Percentiles rank a stretch among this genome's conserved stretches.
Evolutionary conservation across 2,888 invertebrate species (phyloP).

Genomic region (Unio delphinus): DNA sequence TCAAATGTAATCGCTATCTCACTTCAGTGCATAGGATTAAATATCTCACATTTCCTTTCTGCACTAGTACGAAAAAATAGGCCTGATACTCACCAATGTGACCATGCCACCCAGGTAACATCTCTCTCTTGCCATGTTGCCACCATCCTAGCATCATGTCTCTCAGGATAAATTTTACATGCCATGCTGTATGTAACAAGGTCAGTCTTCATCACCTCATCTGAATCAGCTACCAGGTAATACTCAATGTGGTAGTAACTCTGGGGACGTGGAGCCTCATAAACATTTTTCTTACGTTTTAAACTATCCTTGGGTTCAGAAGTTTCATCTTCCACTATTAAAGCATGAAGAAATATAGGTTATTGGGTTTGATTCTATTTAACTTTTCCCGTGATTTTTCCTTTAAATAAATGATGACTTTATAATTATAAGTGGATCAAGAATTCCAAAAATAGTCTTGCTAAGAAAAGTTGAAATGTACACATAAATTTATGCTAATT

Average conservation of each 20-base stretch:
- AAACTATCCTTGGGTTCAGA: slow-evolving; percentile 51
- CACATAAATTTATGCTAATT: too few relatives aligned
- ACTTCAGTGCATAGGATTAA: too few relatives aligned
- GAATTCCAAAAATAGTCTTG: too few relatives aligned
- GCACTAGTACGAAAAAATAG: neutral
- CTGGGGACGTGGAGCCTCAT: slow-evolving; percentile 66
- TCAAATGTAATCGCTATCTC: too few relatives aligned
- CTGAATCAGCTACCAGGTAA: slow-evolving; percentile 63
- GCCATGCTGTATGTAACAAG: slow-evolving; percentile 67
- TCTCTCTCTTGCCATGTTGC: slow-evolving; percentile 69
- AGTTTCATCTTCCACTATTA: slow-evolving; percentile 54
- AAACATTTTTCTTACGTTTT: slow-evolving; percentile 60
- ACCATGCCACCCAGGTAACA: slow-evolving; percentile 69
- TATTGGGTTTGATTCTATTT: neutral
- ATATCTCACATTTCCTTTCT: too few relatives aligned
- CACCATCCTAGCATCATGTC: slow-evolving; percentile 64
- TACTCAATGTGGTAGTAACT: slow-evolving; percentile 70
- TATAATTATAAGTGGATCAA: too few relatives aligned
- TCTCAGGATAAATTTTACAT: slow-evolving; percentile 68
- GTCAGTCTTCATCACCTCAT: slow-evolving; percentile 65
- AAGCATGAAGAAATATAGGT: neutral
- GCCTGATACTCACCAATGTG: slow-evolving; percentile 58
- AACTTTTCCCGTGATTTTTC: too few relatives aligned
- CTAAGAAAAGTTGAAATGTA: too few relatives aligned
- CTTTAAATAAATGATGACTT: too few relatives aligned